These are phyloP conservation scores for Sthenelais limicola DNA, from an alignment of 2,888 invertebrate species.

Conservation along the genomic window DNA sequence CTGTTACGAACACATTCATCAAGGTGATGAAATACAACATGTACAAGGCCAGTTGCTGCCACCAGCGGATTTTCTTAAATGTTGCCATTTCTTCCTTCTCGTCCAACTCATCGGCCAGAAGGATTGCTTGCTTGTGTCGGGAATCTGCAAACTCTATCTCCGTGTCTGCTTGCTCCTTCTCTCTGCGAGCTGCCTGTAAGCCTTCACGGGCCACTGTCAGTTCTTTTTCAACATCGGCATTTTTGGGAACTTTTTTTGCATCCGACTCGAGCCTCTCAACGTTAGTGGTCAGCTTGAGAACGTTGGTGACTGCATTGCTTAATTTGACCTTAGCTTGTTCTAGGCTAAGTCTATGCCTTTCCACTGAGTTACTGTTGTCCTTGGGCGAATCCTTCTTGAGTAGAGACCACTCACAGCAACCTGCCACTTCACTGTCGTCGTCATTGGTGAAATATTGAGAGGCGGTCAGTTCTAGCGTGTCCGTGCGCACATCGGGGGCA, in stretches of 20 bases:
- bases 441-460: background rate
- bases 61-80: slow-evolving; percentile 31
- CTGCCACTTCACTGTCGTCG: background rate
- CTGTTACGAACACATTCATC: slow-evolving; percentile 42
- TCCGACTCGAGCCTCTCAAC: slow-evolving; percentile 15
- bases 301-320: slow-evolving; percentile 4
- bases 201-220: background rate
- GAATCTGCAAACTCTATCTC: slow-evolving; percentile 40
- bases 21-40: slow-evolving; percentile 40
- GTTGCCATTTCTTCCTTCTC: slow-evolving; percentile 37
- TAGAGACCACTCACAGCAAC: slow-evolving; percentile 38
- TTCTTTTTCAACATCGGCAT: slow-evolving; percentile 6
- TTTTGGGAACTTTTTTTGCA: background rate
- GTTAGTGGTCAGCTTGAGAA: background rate
- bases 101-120: slow-evolving; percentile 27
- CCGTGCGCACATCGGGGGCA: background rate
- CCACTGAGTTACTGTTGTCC: background rate
- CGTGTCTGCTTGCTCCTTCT: slow-evolving; percentile 43
- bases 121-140: slow-evolving; percentile 38
- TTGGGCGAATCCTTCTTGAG: no score
- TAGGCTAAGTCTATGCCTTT: background rate
- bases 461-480: slow-evolving; percentile 10
- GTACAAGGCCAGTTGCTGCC: slow-evolving; percentile 44
- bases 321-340: slow-evolving; percentile 32
- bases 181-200: slow-evolving; percentile 25